phyloP scores from a whole-genome alignment of 2,113 vertebrate species.

The Atrichornis clamosus region DNA sequence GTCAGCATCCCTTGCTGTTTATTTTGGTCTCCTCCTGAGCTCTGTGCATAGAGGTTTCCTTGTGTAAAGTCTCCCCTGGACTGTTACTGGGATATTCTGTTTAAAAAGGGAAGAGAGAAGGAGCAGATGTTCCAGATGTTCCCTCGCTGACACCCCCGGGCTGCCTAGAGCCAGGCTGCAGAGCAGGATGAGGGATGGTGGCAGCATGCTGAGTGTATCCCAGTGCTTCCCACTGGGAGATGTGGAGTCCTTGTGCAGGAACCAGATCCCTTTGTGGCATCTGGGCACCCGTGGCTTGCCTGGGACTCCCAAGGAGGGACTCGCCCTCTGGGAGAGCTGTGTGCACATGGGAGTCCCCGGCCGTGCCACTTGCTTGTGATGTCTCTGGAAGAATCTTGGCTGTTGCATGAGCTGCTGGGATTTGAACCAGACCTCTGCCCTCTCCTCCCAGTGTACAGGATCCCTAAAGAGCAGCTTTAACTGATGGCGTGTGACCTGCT shows the following conservation, averaged over 20 bases:
- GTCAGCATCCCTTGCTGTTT: background rate
- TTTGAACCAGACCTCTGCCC: constrained; percentile 3
- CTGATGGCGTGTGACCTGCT: background rate
- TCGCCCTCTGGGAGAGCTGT: background rate
- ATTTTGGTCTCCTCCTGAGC: background rate
- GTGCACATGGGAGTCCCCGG: accelerated
- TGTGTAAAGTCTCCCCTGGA: background rate
- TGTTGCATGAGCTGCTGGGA: background rate
- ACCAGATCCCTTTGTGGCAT: background rate
- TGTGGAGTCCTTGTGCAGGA: background rate
- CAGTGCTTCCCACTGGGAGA: background rate
- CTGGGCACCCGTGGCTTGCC: background rate
- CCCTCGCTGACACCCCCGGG: background rate
- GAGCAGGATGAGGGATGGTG: accelerated
- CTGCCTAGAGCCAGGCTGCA: accelerated
- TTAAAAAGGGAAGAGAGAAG: background rate
- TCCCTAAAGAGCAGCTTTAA: background rate
- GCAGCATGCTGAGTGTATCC: accelerated
- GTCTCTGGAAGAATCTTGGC: background rate
- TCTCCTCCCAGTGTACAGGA: background rate
- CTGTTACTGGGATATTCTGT: background rate
- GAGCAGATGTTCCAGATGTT: constrained; percentile 1
- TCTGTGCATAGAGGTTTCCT: background rate
- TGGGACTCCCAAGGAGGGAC: background rate
- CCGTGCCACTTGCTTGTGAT: background rate